phyloP scores from a whole-genome alignment of 2,113 vertebrate genomes.

The Acinonyx jubatus region DNA sequence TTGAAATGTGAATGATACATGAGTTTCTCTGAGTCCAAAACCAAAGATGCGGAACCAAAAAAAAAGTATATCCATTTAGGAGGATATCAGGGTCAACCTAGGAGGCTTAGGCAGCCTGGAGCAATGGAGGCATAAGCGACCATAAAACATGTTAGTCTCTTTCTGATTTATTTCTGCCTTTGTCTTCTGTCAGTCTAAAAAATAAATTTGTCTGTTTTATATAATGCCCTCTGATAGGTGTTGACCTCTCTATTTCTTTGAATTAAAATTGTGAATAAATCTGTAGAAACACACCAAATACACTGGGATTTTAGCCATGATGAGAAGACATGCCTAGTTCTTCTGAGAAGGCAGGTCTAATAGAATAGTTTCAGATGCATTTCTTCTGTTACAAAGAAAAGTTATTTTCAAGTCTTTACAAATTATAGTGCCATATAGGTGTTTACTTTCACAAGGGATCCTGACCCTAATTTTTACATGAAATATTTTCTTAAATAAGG shows the following conservation, averaged over 20 bases:
- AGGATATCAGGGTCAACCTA: not conserved
- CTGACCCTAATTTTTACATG: not conserved
- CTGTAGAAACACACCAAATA: not conserved
- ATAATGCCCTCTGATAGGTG: not conserved
- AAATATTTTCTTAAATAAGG: not conserved
- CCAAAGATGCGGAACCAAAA: not conserved
- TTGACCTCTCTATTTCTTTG: not conserved
- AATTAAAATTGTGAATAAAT: not conserved
- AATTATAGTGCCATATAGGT: not conserved
- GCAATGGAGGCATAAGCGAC: not conserved
- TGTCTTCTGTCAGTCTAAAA: not conserved
- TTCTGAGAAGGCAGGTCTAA: not conserved
- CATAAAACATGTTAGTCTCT: not conserved
- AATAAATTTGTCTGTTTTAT: not conserved
- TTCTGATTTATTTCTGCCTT: not conserved
- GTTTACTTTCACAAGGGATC: not conserved
- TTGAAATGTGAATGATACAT: not conserved
- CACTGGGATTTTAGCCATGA: not conserved
- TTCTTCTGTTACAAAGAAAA: not conserved
- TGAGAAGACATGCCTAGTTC: not conserved
- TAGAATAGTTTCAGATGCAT: not conserved
- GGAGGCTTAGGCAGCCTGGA: not conserved
- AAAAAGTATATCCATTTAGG: not conserved
- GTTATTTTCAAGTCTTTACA: not conserved
- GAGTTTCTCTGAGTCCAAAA: not conserved